phyloP scores from a whole-genome alignment of 2,113 vertebrate species.

The Lycocorax pyrrhopterus region DNA sequence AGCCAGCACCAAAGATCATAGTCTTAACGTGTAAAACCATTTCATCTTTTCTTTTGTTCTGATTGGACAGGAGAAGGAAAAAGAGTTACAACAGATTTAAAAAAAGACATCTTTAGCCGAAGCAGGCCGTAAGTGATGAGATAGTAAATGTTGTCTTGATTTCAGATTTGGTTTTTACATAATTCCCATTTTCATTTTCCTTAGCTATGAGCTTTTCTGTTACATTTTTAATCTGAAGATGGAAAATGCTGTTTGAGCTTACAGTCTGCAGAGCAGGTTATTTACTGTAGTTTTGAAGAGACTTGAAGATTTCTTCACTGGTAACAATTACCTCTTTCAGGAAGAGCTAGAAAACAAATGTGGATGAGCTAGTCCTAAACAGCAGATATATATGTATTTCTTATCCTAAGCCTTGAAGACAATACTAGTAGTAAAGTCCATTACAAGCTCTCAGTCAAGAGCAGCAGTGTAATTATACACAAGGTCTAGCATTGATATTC shows the following conservation, averaged over 20 bases:
- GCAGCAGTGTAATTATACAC: not conserved
- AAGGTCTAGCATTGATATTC: not conserved
- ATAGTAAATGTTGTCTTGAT: not conserved
- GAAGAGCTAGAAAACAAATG: not conserved
- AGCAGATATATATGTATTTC: not conserved
- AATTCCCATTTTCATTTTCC: not conserved
- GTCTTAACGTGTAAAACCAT: constrained; percentile 13
- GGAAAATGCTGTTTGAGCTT: not conserved
- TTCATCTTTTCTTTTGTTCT: constrained; percentile 13
- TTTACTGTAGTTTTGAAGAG: not conserved
- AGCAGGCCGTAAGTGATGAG: not conserved
- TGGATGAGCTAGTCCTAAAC: not conserved
- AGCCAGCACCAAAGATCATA: not conserved
- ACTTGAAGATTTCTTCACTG: not conserved
- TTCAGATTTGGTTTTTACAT: not conserved
- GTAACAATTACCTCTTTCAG: not conserved
- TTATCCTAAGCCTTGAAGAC: not conserved
- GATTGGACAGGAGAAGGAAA: not conserved
- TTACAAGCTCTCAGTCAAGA: not conserved
- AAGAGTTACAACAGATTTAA: not conserved
- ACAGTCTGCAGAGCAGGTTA: not conserved
- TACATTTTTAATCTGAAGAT: not conserved
- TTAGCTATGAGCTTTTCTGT: not conserved
- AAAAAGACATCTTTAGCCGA: not conserved
- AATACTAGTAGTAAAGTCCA: not conserved